Percentiles rank a stretch among this genome's conserved stretches.
Evolutionary conservation across 2,113 vertebrate species (phyloP).

Genomic region (Benitochromis conjunctus): DNA sequence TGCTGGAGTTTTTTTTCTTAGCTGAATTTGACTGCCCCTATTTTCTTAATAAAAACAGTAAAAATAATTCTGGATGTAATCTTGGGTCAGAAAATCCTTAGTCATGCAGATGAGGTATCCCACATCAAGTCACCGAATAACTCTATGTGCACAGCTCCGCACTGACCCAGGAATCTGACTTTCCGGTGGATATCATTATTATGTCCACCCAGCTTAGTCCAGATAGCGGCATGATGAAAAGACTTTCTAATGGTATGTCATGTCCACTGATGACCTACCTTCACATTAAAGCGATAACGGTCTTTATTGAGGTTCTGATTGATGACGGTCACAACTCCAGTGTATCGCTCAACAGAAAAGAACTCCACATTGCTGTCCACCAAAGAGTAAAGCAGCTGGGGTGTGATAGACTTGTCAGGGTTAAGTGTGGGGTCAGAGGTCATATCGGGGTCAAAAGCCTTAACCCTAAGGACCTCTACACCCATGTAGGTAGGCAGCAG

Average conservation of each 20-base stretch:
- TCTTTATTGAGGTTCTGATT: slow-evolving; percentile 86
- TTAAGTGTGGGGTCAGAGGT: slow-evolving; percentile 78
- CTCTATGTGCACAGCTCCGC: not conserved
- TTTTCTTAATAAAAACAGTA: not conserved
- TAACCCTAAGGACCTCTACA: slow-evolving; percentile 86
- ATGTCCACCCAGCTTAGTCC: not conserved
- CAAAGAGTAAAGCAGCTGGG: slow-evolving; percentile 81
- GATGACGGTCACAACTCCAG: slow-evolving; percentile 84
- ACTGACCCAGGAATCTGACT: not conserved
- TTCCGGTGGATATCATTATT: not conserved
- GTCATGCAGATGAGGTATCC: not conserved
- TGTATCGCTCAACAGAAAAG: slow-evolving; percentile 84
- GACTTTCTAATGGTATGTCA: not conserved
- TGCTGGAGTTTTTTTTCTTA: not conserved
- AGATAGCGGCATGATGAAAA: not conserved
- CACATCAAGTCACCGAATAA: not conserved
- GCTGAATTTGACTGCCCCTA: not conserved
- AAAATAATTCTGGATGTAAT: not conserved
- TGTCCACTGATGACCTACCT: slow-evolving; percentile 31
- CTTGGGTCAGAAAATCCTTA: not conserved
- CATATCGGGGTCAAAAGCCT: slow-evolving; percentile 87
- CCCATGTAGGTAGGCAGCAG: slow-evolving; percentile 89
- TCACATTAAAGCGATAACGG: slow-evolving; percentile 85
- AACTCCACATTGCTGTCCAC: slow-evolving; percentile 80
- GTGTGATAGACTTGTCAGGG: slow-evolving; percentile 76